These are phyloP conservation scores for Chromis chromis DNA, from an alignment of 2,797 vertebrate species.

Conservation along the genomic window DNA sequence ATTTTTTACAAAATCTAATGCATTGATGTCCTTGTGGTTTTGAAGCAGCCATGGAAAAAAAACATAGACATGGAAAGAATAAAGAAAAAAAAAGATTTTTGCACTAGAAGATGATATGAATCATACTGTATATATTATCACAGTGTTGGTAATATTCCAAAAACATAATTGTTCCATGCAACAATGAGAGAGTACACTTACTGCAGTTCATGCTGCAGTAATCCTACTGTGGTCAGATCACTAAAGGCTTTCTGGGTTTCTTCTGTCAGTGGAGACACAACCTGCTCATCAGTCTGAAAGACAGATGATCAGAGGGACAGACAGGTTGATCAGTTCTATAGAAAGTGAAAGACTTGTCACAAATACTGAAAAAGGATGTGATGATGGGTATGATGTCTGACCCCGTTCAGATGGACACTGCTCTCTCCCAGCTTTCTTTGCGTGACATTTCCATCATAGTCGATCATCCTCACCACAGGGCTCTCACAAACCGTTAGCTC, in stretches of 20 bases:
- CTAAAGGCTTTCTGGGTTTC: slow-evolving; percentile 81
- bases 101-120: neutral
- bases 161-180: neutral
- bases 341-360: neutral
- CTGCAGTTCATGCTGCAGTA: slow-evolving; percentile 86
- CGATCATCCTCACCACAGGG: slow-evolving; percentile 78
- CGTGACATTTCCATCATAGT: slow-evolving; percentile 83
- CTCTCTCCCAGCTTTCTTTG: slow-evolving; percentile 75
- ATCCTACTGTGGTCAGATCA: slow-evolving; percentile 77
- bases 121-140: neutral
- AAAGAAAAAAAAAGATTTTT: neutral
- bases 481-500: slow-evolving; percentile 34
- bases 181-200: slow-evolving; percentile 71
- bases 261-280: slow-evolving; percentile 75
- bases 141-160: neutral
- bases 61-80: neutral
- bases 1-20: neutral
- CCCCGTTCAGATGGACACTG: slow-evolving; percentile 63
- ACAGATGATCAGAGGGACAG: slow-evolving; percentile 5
- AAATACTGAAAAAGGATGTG: neutral
- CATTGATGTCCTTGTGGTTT: neutral
- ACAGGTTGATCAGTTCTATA: neutral
- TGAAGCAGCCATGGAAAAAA: neutral
- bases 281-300: slow-evolving; percentile 65
- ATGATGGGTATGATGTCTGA: slow-evolving; percentile 43